Evolutionary conservation across 2,797 vertebrate genomes (phyloP), one percentile per base, ranked within the genome.

Genomic region (Hapalemur alaotrensis): DNA sequence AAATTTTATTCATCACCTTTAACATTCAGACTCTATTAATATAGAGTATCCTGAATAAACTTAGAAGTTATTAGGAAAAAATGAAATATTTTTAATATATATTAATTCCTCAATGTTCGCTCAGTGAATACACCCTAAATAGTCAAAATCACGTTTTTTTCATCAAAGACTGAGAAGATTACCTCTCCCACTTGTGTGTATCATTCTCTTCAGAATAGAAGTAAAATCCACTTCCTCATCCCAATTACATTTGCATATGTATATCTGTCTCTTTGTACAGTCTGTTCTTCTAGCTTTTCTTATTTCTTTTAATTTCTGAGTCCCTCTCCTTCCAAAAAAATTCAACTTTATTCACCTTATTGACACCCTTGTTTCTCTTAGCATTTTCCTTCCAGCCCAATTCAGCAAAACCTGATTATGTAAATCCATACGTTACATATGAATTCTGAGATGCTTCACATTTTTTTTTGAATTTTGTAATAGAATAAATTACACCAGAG

Each of bases 401-500:
- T 59, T 97, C 43, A 78, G 61, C 54, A 85, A 93, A 96, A 43
- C 20, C 15, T 32, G 4, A 72, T 84, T 46, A 65, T 70, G 43
- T 18, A 75, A 32, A 35, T 54, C 20, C 52, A 41, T 23, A 11
- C 7, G 22, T 38, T 63, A 7, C 12, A 0, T 15, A 54, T 65
- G n/a, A 35, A 72, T 67, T 82, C 35, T 20, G 28, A 93, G 63
- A 32, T 18, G 3, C 46, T 35, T 28, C 32, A 38, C 12, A 65
- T 90, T 95, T 95, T 41, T 48, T 82, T 78, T 73, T 30, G 35
- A 73, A 89, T 95, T 96, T 79, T 87, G 52, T 43, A 52, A 41
- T 65, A 84, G 35, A 59, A 91, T 54, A 79, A 90, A 89, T 91
- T 61, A 61, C 86, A 70, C 3, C 9, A 80, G 52, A 93, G 22